Percentiles rank a stretch among this genome's conserved stretches.
Evolutionary conservation across 1,140 invertebrate genomes (phyloP).

Genomic region (Aphidius gifuensis): DNA sequence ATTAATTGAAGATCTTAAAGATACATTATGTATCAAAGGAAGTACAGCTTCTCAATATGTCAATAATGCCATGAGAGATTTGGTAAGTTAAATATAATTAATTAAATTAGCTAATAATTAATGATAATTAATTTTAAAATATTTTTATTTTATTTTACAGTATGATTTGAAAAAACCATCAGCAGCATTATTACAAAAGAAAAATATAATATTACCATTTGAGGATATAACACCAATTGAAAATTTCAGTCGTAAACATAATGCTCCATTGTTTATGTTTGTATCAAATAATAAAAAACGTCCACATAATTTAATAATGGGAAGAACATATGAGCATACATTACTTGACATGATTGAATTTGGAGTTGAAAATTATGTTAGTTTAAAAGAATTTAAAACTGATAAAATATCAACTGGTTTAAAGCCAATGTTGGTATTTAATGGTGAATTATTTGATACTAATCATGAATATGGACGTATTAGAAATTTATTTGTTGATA

Average conservation of each 20-base stretch:
- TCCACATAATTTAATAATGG: slow-evolving; percentile 88
- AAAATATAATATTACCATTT: slow-evolving; percentile 84
- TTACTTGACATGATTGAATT: slow-evolving; percentile 96
- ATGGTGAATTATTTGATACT: slow-evolving; percentile 88
- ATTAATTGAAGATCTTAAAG: slow-evolving; percentile 84
- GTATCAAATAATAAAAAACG: slow-evolving; percentile 92
- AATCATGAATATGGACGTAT: slow-evolving; percentile 77
- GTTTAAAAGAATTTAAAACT: slow-evolving; percentile 75
- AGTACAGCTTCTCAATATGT: slow-evolving; percentile 76
- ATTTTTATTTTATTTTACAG: slow-evolving; percentile 48
- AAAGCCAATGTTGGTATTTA: slow-evolving; percentile 91
- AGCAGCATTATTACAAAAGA: slow-evolving; percentile 70
- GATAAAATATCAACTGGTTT: slow-evolving; percentile 76
- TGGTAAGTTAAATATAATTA: slow-evolving; percentile 59
- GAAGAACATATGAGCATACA: slow-evolving; percentile 84
- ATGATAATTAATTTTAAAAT: background rate
- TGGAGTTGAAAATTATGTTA: slow-evolving; percentile 79
- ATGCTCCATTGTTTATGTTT: slow-evolving; percentile 86
- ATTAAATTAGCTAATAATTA: slow-evolving; percentile 13
- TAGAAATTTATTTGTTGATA: slow-evolving; percentile 88
- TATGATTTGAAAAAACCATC: slow-evolving; percentile 84
- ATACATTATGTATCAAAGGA: slow-evolving; percentile 81
- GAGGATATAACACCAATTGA: slow-evolving; percentile 81
- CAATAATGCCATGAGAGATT: slow-evolving; percentile 78
- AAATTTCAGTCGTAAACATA: slow-evolving; percentile 80